These are phyloP conservation scores for Tiaroga cobitis DNA, from an alignment of 2,797 vertebrate species.

Conservation along the genomic window DNA sequence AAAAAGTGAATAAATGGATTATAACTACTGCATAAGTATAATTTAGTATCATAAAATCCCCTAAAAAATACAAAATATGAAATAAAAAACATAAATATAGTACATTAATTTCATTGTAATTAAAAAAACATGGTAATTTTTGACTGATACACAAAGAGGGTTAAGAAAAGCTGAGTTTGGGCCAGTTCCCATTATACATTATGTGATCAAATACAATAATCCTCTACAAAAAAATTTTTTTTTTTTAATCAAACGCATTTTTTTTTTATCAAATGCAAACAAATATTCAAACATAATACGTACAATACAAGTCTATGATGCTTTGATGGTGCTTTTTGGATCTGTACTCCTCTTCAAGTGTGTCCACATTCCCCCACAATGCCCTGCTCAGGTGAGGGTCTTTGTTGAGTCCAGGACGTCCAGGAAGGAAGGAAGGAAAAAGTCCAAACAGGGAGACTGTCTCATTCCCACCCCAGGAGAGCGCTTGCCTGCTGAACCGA, in stretches of 20 bases:
- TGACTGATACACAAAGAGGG: too few relatives aligned
- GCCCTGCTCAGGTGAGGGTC: conserved; percentile 53
- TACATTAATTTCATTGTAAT: not conserved
- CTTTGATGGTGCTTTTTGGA: not conserved
- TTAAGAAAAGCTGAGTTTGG: not conserved
- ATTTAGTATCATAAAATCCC: not conserved
- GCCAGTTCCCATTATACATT: not conserved
- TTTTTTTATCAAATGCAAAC: not conserved
- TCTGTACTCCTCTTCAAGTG: not conserved
- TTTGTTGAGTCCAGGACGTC: conserved; percentile 53
- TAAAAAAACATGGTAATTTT: too few relatives aligned
- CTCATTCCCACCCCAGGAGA: conserved; percentile 46
- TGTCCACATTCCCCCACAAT: not conserved
- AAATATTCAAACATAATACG: not conserved
- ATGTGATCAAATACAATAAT: not conserved
- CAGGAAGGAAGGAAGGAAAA: conserved; percentile 56
- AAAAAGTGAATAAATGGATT: not conserved
- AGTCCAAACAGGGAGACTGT: conserved; percentile 52
- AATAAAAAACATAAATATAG: not conserved
- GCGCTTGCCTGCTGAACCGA: conserved; percentile 46
- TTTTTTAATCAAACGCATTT: too few relatives aligned
- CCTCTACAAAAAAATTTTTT: too few relatives aligned
- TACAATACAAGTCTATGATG: not conserved
- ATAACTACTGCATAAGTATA: not conserved
- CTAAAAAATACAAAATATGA: not conserved